Evolutionary conservation across 1,140 invertebrate species (phyloP).

Genomic region (Heterodera schachtii): DNA sequence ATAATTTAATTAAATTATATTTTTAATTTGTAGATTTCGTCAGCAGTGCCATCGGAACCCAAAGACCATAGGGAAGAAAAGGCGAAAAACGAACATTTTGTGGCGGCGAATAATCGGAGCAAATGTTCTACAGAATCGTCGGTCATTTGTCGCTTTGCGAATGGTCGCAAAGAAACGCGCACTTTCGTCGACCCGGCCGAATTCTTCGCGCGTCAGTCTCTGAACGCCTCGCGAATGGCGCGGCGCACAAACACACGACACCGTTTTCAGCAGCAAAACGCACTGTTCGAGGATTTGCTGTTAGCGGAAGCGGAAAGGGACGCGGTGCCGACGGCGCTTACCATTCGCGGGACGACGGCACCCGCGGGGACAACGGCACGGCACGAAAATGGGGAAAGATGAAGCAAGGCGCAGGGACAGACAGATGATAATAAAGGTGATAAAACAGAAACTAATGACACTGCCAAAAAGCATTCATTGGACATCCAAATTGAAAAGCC

Average conservation of each 20-base stretch:
- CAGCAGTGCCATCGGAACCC: not conserved
- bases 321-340: not conserved
- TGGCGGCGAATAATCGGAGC: not conserved
- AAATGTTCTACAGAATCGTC: not conserved
- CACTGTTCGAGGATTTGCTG: not conserved
- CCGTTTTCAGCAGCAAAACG: not conserved
- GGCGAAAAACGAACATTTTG: not conserved
- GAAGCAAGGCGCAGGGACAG: no score
- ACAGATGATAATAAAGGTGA: no score
- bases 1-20: no score
- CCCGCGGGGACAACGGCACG: no score
- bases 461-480: no score
- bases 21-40: not conserved
- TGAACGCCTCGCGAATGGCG: not conserved
- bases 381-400: no score
- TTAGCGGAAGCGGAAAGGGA: not conserved
- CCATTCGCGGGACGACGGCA: not conserved
- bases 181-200: not conserved
- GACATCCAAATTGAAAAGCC: no score
- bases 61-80: not conserved
- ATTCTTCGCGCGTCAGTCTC: not conserved
- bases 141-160: no score
- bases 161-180: not conserved
- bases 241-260: not conserved
- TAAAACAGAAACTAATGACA: no score